Conservation (phyloP, 2,113 vertebrate genomes). For the Nycticorax nycticorax region DNA sequence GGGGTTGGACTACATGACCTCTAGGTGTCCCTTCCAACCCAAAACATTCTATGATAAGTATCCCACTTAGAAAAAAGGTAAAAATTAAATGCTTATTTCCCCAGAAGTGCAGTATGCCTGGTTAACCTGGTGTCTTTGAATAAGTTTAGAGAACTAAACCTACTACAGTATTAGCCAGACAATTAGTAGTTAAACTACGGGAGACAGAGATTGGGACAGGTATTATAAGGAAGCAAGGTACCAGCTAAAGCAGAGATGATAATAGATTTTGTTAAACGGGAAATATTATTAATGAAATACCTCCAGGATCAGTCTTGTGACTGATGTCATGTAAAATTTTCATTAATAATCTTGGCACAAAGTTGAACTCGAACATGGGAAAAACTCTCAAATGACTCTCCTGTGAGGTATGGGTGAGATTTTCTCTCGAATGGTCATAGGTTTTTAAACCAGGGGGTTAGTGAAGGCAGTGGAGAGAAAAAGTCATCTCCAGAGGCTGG, state of each 20-base stretch:
- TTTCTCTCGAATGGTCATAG: not conserved
- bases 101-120: not conserved
- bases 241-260: not conserved
- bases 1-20: too few species aligned
- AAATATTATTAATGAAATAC: not conserved
- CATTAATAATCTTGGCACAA: not conserved
- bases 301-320: not conserved
- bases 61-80: not conserved
- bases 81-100: not conserved
- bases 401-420: not conserved
- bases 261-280: conserved; percentile 14
- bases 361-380: not conserved
- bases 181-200: not conserved
- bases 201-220: not conserved
- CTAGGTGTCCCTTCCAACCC: too few species aligned
- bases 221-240: not conserved
- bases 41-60: not conserved
- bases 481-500: not conserved
- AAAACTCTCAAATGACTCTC: not conserved
- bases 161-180: not conserved
- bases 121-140: not conserved
- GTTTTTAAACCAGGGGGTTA: not conserved
- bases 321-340: not conserved
- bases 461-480: not conserved
- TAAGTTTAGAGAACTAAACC: not conserved